phyloP scores from a whole-genome alignment of 2,888 invertebrate genomes.

The Nemurella pictetii region DNA sequence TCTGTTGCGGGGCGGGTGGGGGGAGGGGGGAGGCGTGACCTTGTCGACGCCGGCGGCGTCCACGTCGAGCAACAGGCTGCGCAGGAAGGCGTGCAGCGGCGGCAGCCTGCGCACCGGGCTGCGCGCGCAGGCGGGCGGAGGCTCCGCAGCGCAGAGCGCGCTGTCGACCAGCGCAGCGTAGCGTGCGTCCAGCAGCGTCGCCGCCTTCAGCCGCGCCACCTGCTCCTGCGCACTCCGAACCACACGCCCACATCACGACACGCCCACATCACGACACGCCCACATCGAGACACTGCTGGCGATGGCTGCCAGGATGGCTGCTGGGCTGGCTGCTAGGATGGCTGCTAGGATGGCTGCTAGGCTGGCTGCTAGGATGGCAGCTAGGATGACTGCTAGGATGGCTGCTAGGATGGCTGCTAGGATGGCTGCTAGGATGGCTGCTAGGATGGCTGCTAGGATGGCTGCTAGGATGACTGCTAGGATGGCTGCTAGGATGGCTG shows the following conservation, averaged over 20 bases:
- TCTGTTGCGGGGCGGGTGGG: background rate
- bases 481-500: too few relatives aligned
- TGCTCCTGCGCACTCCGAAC: slow-evolving; percentile 65
- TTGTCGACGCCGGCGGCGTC: slow-evolving; percentile 85
- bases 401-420: too few relatives aligned
- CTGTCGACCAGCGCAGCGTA: slow-evolving; percentile 95
- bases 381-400: too few relatives aligned
- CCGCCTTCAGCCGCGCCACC: slow-evolving; percentile 92
- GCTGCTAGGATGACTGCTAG: too few relatives aligned
- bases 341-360: too few relatives aligned
- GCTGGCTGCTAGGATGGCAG: too few relatives aligned
- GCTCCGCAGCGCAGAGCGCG: slow-evolving; percentile 93
- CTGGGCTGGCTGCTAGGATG: too few relatives aligned
- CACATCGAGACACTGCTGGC: too few relatives aligned
- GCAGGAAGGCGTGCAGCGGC: slow-evolving; percentile 86
- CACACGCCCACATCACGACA: too few relatives aligned
- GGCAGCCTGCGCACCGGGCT: slow-evolving; percentile 63
- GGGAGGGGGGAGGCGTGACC: slow-evolving; percentile 52
- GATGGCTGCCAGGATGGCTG: too few relatives aligned
- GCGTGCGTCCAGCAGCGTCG: slow-evolving; percentile 81
- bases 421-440: too few relatives aligned
- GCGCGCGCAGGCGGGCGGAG: slow-evolving; percentile 71
- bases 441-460: too few relatives aligned
- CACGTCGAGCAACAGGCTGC: slow-evolving; percentile 73
- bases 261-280: background rate